Evolutionary conservation across 2,888 invertebrate species (phyloP).

Genomic region (Drosophila formosana): DNA sequence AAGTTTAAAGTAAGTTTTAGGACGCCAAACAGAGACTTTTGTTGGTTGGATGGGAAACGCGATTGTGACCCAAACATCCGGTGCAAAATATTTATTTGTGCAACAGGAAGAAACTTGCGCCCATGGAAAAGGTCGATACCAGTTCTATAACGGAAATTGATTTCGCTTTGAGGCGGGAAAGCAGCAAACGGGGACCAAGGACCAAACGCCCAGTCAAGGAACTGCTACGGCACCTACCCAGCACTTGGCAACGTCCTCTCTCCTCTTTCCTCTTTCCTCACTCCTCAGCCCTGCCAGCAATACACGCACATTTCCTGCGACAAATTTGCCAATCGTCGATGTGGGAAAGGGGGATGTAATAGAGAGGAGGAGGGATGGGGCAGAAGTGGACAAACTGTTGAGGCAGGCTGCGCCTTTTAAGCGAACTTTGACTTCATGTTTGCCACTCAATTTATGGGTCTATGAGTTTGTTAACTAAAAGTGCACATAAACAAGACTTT

Average conservation of each 20-base stretch:
- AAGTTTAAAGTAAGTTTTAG: constrained; percentile 27
- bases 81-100: constrained; percentile 77
- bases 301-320: constrained; percentile 79
- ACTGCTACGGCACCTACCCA: constrained; percentile 28
- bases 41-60: constrained; percentile 31
- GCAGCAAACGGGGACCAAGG: constrained; percentile 22
- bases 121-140: constrained; percentile 47
- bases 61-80: constrained; percentile 78
- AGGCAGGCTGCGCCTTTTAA: constrained; percentile 51
- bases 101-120: constrained; percentile 76
- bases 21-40: constrained; percentile 13
- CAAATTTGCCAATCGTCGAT: constrained; percentile 68
- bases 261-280: constrained; percentile 1
- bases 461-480: constrained; percentile 80
- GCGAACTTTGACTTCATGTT: constrained; percentile 77
- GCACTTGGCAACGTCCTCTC: constrained; percentile 2
- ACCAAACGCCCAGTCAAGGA: constrained; percentile 7
- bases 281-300: constrained; percentile 31
- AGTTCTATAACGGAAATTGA: constrained; percentile 72
- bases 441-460: constrained; percentile 78
- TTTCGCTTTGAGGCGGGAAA: constrained; percentile 67
- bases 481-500: constrained; percentile 77
- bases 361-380: background rate
- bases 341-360: background rate
- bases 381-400: constrained; percentile 44